Evolutionary conservation across 2,888 invertebrate genomes (phyloP).

Genomic region (Hemithea aestivaria): DNA sequence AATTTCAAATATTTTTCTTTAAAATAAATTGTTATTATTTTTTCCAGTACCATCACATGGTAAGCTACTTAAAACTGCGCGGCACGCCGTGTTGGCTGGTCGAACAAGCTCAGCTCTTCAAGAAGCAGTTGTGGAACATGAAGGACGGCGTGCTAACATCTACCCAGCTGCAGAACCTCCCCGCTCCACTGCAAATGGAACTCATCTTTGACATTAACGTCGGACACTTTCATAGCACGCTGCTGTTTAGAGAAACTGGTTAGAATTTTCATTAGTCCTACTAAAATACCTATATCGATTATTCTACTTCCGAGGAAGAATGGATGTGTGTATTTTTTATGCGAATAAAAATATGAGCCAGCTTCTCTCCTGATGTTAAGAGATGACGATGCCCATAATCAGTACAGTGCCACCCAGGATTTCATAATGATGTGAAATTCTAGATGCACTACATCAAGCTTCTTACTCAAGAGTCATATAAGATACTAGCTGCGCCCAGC

Average conservation of each 20-base stretch:
- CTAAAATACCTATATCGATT: too few species aligned
- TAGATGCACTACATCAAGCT: too few species aligned
- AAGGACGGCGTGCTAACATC: slow-evolving; percentile 60
- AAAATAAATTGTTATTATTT: background rate
- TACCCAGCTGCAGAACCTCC: slow-evolving; percentile 50
- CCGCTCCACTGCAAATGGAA: slow-evolving; percentile 63
- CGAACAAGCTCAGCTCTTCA: slow-evolving; percentile 58
- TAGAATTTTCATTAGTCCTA: slow-evolving; percentile 19
- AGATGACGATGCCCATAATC: too few species aligned
- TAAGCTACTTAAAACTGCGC: slow-evolving; percentile 49
- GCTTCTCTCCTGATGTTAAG: too few species aligned
- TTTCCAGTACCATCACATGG: slow-evolving; percentile 62
- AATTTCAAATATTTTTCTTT: too few species aligned
- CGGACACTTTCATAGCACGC: slow-evolving; percentile 58
- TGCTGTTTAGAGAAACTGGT: slow-evolving; percentile 60
- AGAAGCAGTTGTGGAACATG: slow-evolving; percentile 60
- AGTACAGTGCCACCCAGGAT: too few species aligned
- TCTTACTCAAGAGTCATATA: too few species aligned
- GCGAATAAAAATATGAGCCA: too few species aligned
- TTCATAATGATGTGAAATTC: too few species aligned
- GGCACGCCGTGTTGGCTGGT: slow-evolving; percentile 47
- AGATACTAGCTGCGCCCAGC: too few species aligned
- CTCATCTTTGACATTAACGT: slow-evolving; percentile 71
- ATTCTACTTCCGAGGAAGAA: too few species aligned
- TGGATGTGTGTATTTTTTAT: too few species aligned